A percentile compares a stretch with the other conserved stretches of the same genome.
These are phyloP conservation scores for Carposina sasakii DNA, from an alignment of 1,140 invertebrate species.

Conservation along the genomic window DNA sequence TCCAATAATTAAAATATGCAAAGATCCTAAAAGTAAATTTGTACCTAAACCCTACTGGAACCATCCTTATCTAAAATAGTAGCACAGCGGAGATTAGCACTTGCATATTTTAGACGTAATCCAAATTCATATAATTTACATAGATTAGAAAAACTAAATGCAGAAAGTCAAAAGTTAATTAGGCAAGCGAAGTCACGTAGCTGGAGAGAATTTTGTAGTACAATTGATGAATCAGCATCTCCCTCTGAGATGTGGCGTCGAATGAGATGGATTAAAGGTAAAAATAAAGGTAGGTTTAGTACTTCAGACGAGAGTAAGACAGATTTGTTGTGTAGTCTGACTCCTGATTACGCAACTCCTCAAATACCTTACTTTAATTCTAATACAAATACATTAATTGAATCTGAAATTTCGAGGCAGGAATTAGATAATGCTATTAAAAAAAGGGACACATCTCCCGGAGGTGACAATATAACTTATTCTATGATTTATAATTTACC, in stretches of 20 bases:
- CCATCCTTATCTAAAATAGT: background rate
- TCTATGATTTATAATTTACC: slow-evolving; percentile 4
- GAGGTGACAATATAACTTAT: slow-evolving; percentile 4
- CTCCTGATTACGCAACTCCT: background rate
- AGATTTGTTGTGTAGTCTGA: background rate
- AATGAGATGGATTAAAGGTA: slow-evolving; percentile 6
- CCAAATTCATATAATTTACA: background rate
- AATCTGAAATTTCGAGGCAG: background rate
- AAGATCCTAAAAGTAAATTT: background rate
- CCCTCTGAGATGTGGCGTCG: slow-evolving; percentile 1
- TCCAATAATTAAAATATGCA: slow-evolving; percentile 1
- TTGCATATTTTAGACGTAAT: slow-evolving; percentile 1
- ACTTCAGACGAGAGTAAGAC: background rate
- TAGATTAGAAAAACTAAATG: background rate
- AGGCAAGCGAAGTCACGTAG: background rate
- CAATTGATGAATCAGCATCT: background rate
- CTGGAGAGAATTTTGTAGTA: slow-evolving; percentile 1
- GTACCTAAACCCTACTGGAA: slow-evolving; percentile 3
- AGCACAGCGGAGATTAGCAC: background rate
- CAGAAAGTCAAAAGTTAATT: background rate
- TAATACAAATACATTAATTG: background rate
- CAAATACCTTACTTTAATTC: background rate
- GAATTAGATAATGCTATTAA: slow-evolving; percentile 1
- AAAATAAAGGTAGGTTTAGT: background rate
- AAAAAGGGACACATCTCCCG: slow-evolving; percentile 4